Conservation (phyloP, 23 tunicate species). For the Halocynthia aurantium region DNA sequence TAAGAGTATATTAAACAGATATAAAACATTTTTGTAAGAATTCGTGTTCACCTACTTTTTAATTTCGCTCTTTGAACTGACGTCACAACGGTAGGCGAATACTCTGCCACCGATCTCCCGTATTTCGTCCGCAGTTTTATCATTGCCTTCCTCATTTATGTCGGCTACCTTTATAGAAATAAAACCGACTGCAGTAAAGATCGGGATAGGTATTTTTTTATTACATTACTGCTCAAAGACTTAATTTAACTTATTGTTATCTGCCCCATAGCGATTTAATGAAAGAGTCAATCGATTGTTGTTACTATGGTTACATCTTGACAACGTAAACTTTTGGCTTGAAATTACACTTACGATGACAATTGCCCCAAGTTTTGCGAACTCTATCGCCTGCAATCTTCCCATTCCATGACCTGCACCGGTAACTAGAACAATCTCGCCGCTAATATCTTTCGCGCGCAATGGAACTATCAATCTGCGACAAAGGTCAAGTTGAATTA, state of each 20-base stretch:
- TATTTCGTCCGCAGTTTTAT: conserved; percentile 27
- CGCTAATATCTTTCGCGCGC: not conserved
- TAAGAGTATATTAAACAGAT: not conserved
- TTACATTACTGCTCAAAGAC: too few species aligned
- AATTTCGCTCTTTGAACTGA: conserved; percentile 12
- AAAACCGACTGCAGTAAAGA: not conserved
- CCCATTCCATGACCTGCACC: conserved; percentile 79
- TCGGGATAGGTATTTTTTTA: not conserved
- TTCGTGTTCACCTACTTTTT: conserved; percentile 1
- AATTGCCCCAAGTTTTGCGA: conserved; percentile 48
- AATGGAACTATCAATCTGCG: conserved; percentile 1
- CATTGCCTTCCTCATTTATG: conserved; percentile 30
- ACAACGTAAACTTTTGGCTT: too few species aligned
- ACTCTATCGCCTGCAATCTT: conserved; percentile 18
- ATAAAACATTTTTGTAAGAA: too few species aligned
- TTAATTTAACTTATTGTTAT: too few species aligned
- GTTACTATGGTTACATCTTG: too few species aligned
- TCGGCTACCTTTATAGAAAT: conserved; percentile 30
- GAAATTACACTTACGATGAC: conserved; percentile 30
- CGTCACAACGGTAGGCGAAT: conserved; percentile 25
- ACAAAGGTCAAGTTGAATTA: not conserved
- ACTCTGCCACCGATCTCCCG: conserved; percentile 27
- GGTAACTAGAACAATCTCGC: conserved; percentile 48
- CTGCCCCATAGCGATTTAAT: too few species aligned
- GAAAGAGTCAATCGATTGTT: too few species aligned